Evolutionary conservation across 2,888 invertebrate species (phyloP), one percentile per base, ranked within the genome.

Genomic region (Polydrusus pterygomalis): DNA sequence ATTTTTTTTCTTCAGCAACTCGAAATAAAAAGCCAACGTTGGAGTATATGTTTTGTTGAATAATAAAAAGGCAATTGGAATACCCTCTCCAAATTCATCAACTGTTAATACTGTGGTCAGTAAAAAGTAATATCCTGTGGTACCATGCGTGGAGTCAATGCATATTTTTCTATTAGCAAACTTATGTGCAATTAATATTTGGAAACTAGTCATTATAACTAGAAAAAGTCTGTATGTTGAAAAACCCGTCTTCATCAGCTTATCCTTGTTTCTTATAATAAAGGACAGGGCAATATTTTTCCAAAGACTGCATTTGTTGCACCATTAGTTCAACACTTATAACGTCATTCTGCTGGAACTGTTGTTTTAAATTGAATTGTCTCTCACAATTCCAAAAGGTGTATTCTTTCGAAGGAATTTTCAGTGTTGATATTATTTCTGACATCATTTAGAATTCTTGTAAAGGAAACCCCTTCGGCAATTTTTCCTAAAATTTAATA

Each of bases 71-170:
- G 45, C 45, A 10, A 45, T n/a, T 45, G 45, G 45, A 13, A 45
- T 45, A n/a, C 63, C 71, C 34, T 63, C 38, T 5, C 64, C 54
- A 49, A 43, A 63, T 25, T 71, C 71, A 38, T 71, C 71, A 13
- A 71, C n/a, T n/a, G 60, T 47, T 49, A 71, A 15, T 25, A 71
- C 40, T 13, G 63, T 71, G 13, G 64, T 49, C 34, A 71, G 34
- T 18, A 63, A 51, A 49, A 71, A 71, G n/a, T 71, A 60, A 38
- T 64, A 71, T 10, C 43, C 60, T 38, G 60, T 71, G 38, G 63
- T 62, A 15, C 71, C 64, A 18, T 71, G 71, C 15, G 71, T 71
- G 6, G 63, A 18, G 60, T 71, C 71, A 17, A 71, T 25, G 58
- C 70, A 70, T 20, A 63, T 63, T 38, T 43, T 63, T 49, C 30